A percentile compares a stretch with the other conserved stretches of the same genome.
Conservation (phyloP, 2,888 invertebrate species). For the Heteropelma amictum region DNA sequence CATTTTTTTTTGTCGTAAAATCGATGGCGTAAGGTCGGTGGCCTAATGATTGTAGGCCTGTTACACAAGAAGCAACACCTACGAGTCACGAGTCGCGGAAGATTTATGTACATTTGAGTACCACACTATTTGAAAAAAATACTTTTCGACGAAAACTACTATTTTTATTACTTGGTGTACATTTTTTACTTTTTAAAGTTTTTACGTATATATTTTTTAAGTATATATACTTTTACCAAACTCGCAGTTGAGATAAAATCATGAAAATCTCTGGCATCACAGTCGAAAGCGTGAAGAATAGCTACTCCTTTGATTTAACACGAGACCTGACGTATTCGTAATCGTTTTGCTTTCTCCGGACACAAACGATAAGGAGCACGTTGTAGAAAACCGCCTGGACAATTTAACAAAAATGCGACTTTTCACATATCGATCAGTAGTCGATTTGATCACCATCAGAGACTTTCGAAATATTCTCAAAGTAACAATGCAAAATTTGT, state of each 20-base stretch:
- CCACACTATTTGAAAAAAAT: too few relatives aligned
- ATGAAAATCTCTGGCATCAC: conserved; percentile 25
- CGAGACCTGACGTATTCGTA: background rate
- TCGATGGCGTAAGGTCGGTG: conserved; percentile 47
- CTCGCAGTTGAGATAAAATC: conserved; percentile 23
- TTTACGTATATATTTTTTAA: background rate
- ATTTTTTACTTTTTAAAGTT: background rate
- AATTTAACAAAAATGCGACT: background rate
- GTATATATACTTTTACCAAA: background rate
- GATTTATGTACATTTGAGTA: background rate
- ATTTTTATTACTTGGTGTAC: too few relatives aligned
- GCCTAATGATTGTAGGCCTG: conserved; percentile 35
- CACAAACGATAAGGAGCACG: conserved; percentile 11
- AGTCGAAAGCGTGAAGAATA: conserved; percentile 17
- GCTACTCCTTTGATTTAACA: conserved; percentile 9
- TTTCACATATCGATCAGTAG: conserved; percentile 9
- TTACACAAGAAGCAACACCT: conserved; percentile 27
- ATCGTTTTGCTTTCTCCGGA: background rate
- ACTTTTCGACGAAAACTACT: too few relatives aligned
- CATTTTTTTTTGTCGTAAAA: conserved; percentile 7
- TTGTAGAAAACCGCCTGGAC: background rate
- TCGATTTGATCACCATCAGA: conserved; percentile 29
- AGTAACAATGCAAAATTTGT: too few relatives aligned
- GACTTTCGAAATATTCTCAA: conserved; percentile 21
- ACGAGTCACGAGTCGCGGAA: conserved; percentile 3